phyloP scores from a whole-genome alignment of 2,113 vertebrate genomes.

The Nothocercus nigrocapillus region DNA sequence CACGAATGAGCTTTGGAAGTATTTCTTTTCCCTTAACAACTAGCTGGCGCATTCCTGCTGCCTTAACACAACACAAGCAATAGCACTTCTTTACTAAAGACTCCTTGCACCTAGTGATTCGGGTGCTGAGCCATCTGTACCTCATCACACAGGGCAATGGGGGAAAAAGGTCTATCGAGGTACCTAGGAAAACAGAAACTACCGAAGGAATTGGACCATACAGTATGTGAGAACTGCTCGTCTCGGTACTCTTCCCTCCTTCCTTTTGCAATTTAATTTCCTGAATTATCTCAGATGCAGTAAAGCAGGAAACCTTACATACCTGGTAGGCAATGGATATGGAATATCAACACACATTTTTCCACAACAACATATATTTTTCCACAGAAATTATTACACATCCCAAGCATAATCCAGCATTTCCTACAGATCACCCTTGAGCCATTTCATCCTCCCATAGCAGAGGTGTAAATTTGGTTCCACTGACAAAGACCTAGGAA shows the following conservation, averaged over 20 bases:
- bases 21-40: neutral
- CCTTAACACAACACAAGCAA: neutral
- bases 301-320: neutral
- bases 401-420: neutral
- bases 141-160: neutral
- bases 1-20: neutral
- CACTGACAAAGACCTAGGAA: neutral
- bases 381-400: neutral
- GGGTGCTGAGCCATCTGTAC: neutral
- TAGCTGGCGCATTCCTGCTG: neutral
- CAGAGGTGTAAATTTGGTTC: slow-evolving; percentile 6
- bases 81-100: neutral
- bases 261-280: neutral
- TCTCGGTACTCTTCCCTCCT: neutral
- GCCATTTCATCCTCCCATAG: neutral
- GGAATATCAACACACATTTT: neutral
- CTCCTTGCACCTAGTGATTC: neutral
- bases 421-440: slow-evolving; percentile 21
- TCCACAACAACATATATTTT: neutral
- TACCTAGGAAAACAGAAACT: neutral
- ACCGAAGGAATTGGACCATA: neutral
- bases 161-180: neutral
- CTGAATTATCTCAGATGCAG: neutral
- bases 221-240: neutral
- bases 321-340: neutral